Base-by-base conservation (phyloP, 37 sponge, comb jelly and placozoan species). In the Halichondria panicea region DNA sequence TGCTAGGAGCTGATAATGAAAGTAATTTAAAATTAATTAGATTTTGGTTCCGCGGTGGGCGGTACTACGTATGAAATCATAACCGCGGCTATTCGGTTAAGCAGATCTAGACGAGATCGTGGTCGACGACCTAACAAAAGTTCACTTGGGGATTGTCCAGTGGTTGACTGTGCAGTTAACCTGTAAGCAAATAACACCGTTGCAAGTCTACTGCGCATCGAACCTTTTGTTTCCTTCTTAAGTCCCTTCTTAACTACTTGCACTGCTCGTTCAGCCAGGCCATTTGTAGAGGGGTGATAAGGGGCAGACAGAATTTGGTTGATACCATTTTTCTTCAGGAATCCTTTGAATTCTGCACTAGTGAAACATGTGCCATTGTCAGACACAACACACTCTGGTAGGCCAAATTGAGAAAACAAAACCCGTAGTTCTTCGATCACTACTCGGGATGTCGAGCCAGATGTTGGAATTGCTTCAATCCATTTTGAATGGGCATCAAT, bases 301-400 rank as follows among this genome's bases (percentile, higher is more conserved):
- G 43, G 58, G 13, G 81, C 72, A 52, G 67, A 60, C 25, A 40
- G 37, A 38, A 83, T 55, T 36, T 76, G 77, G 2, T 34, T 66
- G 5, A 86, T 66, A 0, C 87, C 73, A 52, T 86, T 86, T 13
- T 48, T 37, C 32, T 18, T 24, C 68, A 52, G 31, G 32, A 83
- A 83, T 5, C 35, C 7, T 45, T 69, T 43, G 32, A 83, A 83
- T 34, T 78, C 80, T 45, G 38, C 50, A 42, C 74, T 79, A 27
- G 39, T 37, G 25, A 79, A 77, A 7, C 37, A 28, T 13, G 87
- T 67, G n/a, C 80, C 80, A 53, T 86, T 86, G 67, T 78, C 87
- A 4, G 74, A 36, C 12, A 84, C 78, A 62, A 74, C 35, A 27
- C 33, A 71, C 34, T 57, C 30, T 15, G 78, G 85, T 21, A 86